Evolutionary conservation across 2,888 invertebrate genomes (phyloP), one percentile per base, ranked within the genome.

Genomic region (Hyalella azteca): DNA sequence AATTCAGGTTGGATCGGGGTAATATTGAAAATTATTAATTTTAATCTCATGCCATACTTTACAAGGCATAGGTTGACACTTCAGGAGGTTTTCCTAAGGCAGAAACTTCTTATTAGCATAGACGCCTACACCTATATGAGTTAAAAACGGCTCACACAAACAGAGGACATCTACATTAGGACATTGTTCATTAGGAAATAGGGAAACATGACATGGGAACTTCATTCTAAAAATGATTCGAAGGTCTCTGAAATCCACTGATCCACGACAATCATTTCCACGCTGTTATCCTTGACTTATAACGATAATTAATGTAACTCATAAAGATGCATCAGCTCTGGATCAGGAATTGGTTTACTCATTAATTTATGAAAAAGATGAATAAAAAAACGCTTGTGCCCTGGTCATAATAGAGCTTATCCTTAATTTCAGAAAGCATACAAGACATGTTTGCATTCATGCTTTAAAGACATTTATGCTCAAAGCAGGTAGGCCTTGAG

Each of bases 81-180:
- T n/a, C n/a, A n/a, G n/a, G n/a, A n/a, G n/a, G n/a, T n/a, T n/a
- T n/a, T n/a, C n/a, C n/a, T n/a, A n/a, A n/a, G n/a, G n/a, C n/a
- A n/a, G n/a, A n/a, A n/a, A n/a, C n/a, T 22, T 26, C 54, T 29
- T 54, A 54, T 29, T 26, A 26, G 26, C 29, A 54, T 54, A 22
- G 26, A 29, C 9, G 7, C 15, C 54, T 66, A 32, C 19, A 66
- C 1, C 66, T 66, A 66, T 66, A 66, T 66, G 66, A 66, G 36
- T 66, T 15, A 66, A 66, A 66, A 66, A 4, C 32, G 66, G n/a
- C 36, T 36, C 66, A 66, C 66, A 66, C 66, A 66, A 66, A 66
- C 39, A 66, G 19, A 36, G 66, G 66, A 66, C 66, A 36, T 36
- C 39, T n/a, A 66, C 36, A 36, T 36, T 19, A 29, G 66, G 66